Conservation (phyloP, 1,140 invertebrate genomes). For the Zophobas morio region DNA sequence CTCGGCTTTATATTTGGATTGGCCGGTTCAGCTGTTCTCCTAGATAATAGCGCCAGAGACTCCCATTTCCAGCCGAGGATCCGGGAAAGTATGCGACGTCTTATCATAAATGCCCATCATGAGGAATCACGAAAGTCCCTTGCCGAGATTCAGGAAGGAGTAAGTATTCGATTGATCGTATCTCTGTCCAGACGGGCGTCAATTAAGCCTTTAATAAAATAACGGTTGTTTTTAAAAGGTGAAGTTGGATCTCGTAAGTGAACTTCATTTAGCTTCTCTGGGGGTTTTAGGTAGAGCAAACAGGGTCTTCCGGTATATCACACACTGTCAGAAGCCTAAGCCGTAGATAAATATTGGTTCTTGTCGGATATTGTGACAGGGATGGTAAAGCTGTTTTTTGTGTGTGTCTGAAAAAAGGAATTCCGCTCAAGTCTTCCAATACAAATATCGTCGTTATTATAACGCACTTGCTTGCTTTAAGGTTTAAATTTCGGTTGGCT, state of each 20-base stretch:
- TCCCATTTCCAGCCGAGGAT: slow-evolving; percentile 84
- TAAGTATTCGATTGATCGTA: slow-evolving; percentile 69
- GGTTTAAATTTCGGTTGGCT: slow-evolving; percentile 28
- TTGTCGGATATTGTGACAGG: slow-evolving; percentile 56
- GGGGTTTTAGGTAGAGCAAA: slow-evolving; percentile 53
- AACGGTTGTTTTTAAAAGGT: slow-evolving; percentile 9
- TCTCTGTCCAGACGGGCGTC: not conserved
- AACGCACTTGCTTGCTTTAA: slow-evolving; percentile 43
- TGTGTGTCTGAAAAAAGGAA: slow-evolving; percentile 46
- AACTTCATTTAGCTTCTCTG: slow-evolving; percentile 48
- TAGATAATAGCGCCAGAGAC: slow-evolving; percentile 85
- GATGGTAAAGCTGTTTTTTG: slow-evolving; percentile 54
- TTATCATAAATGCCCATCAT: slow-evolving; percentile 81
- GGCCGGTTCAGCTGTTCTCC: slow-evolving; percentile 81
- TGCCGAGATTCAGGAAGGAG: slow-evolving; percentile 87
- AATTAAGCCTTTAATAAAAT: slow-evolving; percentile 1
- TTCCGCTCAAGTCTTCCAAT: slow-evolving; percentile 51
- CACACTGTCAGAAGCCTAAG: slow-evolving; percentile 54
- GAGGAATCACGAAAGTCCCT: slow-evolving; percentile 75
- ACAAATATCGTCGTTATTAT: slow-evolving; percentile 53
- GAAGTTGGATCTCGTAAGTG: slow-evolving; percentile 10
- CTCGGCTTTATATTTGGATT: slow-evolving; percentile 81
- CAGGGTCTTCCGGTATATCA: slow-evolving; percentile 55
- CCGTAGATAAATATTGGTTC: slow-evolving; percentile 60
- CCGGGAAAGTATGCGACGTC: slow-evolving; percentile 76